Evolutionary conservation across 2,113 vertebrate species (phyloP).

Genomic region (Erinaceus europaeus): DNA sequence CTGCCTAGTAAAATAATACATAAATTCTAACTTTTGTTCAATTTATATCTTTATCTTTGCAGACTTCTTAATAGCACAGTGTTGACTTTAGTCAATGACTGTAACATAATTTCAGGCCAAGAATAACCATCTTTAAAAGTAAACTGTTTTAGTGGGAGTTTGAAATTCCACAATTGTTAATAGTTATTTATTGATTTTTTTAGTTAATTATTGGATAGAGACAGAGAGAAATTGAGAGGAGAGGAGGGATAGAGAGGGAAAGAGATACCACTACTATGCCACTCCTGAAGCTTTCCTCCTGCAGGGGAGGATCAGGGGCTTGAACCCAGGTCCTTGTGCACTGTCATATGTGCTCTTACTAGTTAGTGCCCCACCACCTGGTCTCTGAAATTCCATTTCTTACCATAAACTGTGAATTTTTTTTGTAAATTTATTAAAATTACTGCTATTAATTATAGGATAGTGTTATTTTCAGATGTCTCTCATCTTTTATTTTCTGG

Average conservation of each 20-base stretch:
- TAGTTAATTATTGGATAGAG: no score
- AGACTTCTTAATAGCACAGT: not conserved
- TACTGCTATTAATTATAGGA: not conserved
- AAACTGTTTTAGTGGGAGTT: not conserved
- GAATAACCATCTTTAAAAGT: not conserved
- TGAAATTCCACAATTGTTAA: not conserved
- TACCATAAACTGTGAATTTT: no score
- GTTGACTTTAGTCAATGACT: not conserved
- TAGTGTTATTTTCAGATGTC: not conserved
- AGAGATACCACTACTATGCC: no score
- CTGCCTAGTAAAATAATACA: not conserved
- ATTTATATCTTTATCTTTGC: not conserved
- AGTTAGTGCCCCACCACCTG: no score
- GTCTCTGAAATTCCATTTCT: no score
- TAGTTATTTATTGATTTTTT: not conserved
- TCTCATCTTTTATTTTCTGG: not conserved
- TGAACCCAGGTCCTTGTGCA: no score
- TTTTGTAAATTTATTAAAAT: not conserved
- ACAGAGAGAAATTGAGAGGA: no score
- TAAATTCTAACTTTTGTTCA: not conserved
- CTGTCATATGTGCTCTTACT: no score
- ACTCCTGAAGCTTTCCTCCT: no score
- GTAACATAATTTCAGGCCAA: not conserved
- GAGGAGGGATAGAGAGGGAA: no score
- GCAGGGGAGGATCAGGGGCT: no score